Base-by-base conservation (phyloP, 2,113 vertebrate species). In the Alaudala cheleensis region DNA sequence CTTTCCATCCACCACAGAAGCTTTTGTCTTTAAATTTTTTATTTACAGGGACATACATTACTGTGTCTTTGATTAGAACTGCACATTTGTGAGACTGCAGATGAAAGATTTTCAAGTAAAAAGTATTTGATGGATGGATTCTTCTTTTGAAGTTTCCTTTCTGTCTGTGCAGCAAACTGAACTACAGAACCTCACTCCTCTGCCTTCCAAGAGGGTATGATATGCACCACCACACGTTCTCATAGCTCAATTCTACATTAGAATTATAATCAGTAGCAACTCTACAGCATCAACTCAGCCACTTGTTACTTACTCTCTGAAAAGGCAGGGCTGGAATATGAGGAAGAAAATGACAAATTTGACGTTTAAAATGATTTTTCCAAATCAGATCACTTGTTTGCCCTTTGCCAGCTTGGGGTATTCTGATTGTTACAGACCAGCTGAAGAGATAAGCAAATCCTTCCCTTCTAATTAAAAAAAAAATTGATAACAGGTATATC, bases 351-450 rank as follows among this genome's bases (percentile, higher is more conserved):
- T 79, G 53, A 67, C 23, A 71, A 74, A 62, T 74, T 8, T 78
- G 85, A 81, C 56, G 84, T 87, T 87, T 91, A 58, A 23, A 93
- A 81, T 77, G 11, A 2, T 81, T 96, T 93, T 84, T 93, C 47
- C 20, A 78, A 74, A 82, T 53, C 18, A 70, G n/a, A 90, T 61
- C 10, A 31, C 10, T 72, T 70, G 5, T 81, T 78, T 65, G 19
- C 24, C 65, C 31, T 93, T 90, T 92, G 24, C 12, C 11, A 79
- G 22, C 19, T 70, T 70, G 39, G 31, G 16, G 5, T 66, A 57
- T 61, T 72, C 45, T 45, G 20, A 9, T 28, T 86, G 44, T 33
- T 33, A 47, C 11, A 26, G 39, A 33, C 18, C 39, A 81, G 34
- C 11, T 83, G 33, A 80, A 95, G 33, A 92, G 60, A 86, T 88